phyloP scores from a whole-genome alignment of 2,888 invertebrate genomes.

The Marronus borbonicus region DNA sequence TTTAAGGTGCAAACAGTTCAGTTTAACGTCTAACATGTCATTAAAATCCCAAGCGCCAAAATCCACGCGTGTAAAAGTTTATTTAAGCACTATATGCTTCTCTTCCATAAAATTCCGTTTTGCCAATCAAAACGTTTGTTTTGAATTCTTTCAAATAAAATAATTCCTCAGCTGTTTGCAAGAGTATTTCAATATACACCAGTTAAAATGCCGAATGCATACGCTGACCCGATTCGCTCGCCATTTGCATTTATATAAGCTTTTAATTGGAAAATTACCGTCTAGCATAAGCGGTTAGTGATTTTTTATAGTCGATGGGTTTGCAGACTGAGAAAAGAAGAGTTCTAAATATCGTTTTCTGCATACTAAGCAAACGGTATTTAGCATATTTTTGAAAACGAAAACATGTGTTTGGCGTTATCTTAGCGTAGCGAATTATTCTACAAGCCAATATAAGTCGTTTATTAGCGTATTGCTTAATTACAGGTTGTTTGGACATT shows the following conservation, averaged over 20 bases:
- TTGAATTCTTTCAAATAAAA: neutral
- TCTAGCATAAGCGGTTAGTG: constrained; percentile 40
- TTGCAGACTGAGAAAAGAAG: neutral
- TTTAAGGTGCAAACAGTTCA: too few species aligned
- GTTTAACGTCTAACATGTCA: too few species aligned
- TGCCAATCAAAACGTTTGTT: neutral
- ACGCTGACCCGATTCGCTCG: constrained; percentile 25
- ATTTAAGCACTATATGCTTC: too few species aligned
- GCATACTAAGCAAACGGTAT: neutral
- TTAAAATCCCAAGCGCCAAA: too few species aligned
- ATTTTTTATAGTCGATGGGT: constrained; percentile 37
- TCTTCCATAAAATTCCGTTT: neutral
- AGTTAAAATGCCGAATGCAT: constrained; percentile 25
- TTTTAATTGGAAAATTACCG: constrained; percentile 47
- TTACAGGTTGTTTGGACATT: neutral
- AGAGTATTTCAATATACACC: neutral
- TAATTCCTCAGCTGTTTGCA: neutral
- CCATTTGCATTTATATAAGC: constrained; percentile 41
- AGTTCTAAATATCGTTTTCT: neutral
- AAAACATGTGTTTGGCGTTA: constrained; percentile 22
- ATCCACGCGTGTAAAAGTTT: too few species aligned
- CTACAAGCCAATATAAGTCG: neutral
- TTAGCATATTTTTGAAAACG: constrained; percentile 11
- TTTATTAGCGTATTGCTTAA: neutral
- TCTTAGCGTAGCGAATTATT: constrained; percentile 16